Base-by-base conservation (phyloP, 2,113 vertebrate species). In the Varanus komodoensis region DNA sequence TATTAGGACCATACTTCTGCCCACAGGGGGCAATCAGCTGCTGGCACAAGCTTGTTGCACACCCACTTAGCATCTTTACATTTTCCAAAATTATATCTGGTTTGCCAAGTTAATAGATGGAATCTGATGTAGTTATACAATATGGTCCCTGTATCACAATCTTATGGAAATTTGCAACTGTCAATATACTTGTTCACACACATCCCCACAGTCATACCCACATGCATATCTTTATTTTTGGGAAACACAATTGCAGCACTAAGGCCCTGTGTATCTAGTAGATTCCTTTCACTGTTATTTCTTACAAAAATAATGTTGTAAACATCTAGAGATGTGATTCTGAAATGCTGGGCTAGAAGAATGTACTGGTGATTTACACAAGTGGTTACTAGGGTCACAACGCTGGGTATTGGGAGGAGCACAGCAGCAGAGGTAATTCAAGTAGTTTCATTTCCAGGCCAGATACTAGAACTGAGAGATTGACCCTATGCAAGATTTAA, bases 1-100 rank as follows among this genome's bases (percentile, higher is more conserved):
- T 75, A 90, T 87, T 82, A 87, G 75, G 68, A 87, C 27, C 48
- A 44, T 87, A 87, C n/a, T 87, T 82, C 34, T 90, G 52, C 78
- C 78, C 82, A 64, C 8, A 50, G 68, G 68, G 69, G 68, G 54
- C 68, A 82, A 86, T 87, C 38, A 81, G 64, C 61, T 81, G 11
- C 11, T 81, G 34, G 29, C 38, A 82, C 74, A 89, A 54, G 74
- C 12, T 34, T 38, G 11, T 68, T 81, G 48, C 14, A 73, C 54
- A 84, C 88, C 82, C 61, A 87, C 84, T 86, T 50, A 82, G 64
- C 19, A 11, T 21, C 61, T 54, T 81, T 86, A 44, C 73, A 74
- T 82, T 90, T 38, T 73, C 52, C 19, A 48, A 90, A 86, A 86
- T 82, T 81, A 71, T 82, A 87, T n/a, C 74, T 52, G 7, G 57